Conservation (phyloP, 2,113 vertebrate genomes). For the Dolichotis patagonum region DNA sequence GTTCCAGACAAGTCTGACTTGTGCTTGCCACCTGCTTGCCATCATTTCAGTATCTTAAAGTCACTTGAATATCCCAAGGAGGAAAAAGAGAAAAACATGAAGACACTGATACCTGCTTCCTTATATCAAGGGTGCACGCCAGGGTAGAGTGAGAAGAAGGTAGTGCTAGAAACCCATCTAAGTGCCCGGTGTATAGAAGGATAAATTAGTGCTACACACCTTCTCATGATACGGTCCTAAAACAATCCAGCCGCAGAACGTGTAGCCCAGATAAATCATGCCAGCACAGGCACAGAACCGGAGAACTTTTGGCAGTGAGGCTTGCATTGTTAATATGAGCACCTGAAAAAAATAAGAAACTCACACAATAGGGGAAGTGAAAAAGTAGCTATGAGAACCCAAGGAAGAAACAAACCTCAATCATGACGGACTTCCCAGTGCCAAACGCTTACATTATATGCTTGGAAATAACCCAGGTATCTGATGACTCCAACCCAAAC, state of each 20-base stretch:
- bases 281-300: slow-evolving; percentile 98
- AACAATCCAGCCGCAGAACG: slow-evolving; percentile 98
- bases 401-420: not conserved
- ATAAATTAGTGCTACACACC: slow-evolving; percentile 82
- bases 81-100: not conserved
- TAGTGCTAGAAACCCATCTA: not conserved
- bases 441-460: slow-evolving; percentile 94
- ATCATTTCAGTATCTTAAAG: not conserved
- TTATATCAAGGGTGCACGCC: not conserved
- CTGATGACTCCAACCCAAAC: slow-evolving; percentile 97
- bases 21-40: not conserved
- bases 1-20: not conserved
- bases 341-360: slow-evolving; percentile 85
- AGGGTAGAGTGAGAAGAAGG: too few species aligned
- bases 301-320: slow-evolving; percentile 95
- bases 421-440: fast-evolving
- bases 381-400: not conserved
- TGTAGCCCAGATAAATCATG: slow-evolving; percentile 99
- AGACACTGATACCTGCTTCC: not conserved
- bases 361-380: not conserved
- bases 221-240: slow-evolving; percentile 97
- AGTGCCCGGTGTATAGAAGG: fast-evolving
- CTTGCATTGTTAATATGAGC: slow-evolving; percentile 97
- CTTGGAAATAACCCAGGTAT: slow-evolving; percentile 98
- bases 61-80: not conserved